Conservation (phyloP, 2,888 invertebrate species). For the Trissolcus brochymenae region DNA sequence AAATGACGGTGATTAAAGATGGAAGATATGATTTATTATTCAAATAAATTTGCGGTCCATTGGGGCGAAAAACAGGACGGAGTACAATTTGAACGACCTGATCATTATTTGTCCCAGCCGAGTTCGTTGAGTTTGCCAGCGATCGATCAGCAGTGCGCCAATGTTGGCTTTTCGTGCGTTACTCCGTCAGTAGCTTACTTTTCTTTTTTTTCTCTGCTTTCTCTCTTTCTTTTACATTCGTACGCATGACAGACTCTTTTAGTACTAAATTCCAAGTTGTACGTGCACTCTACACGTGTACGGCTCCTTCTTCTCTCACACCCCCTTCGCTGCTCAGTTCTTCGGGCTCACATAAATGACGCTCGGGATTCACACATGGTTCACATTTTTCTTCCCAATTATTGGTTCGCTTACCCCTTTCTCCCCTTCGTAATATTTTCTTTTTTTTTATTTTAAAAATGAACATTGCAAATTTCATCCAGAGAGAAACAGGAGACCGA, state of each 20-base stretch:
- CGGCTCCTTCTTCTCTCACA: conserved; percentile 21
- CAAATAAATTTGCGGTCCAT: conserved; percentile 10
- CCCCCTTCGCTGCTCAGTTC: conserved; percentile 12
- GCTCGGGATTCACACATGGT: conserved; percentile 18
- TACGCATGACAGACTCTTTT: conserved; percentile 48
- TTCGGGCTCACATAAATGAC: conserved; percentile 31
- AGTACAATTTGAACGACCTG: conserved; percentile 25
- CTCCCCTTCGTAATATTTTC: neutral
- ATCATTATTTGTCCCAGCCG: conserved; percentile 36
- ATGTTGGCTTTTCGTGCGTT: conserved; percentile 25
- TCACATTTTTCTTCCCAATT: conserved; percentile 38
- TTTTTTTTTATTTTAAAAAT: too few species aligned
- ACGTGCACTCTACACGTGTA: conserved; percentile 26
- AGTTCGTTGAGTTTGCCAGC: conserved; percentile 24
- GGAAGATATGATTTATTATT: conserved; percentile 1
- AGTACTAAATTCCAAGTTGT: conserved; percentile 41
- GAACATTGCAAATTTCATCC: too few species aligned
- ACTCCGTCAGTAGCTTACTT: neutral
- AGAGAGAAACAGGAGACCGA: too few species aligned
- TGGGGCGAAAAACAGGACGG: conserved; percentile 15
- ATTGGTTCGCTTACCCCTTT: conserved; percentile 18
- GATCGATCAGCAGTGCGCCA: conserved; percentile 45
- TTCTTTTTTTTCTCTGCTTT: conserved; percentile 12
- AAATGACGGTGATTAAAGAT: neutral
- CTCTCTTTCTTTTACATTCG: conserved; percentile 30